Evolutionary conservation across 2,797 vertebrate genomes (phyloP), one percentile per base, ranked within the genome.

Genomic region (Harpagifer antarcticus): DNA sequence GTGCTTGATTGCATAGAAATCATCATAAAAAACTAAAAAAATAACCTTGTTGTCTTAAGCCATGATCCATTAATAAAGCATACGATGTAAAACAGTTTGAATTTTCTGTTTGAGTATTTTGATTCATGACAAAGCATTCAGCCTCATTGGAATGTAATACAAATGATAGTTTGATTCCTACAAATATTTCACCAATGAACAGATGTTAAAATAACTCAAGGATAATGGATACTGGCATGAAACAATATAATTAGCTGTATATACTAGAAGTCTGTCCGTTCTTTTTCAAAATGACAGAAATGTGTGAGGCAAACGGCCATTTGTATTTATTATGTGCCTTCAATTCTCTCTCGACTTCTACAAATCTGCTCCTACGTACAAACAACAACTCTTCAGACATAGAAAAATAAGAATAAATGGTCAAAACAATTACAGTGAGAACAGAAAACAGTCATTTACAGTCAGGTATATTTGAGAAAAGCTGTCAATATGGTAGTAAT

Each of bases 1-100:
- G 80, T 92, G 83, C 90, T 93, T 90, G 85, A 91, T 94, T 95
- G 90, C 91, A 95, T 94, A 94, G 88, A 92, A 92, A 92, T 91
- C 55, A 89, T 82, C 20, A 55, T 86, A 74, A 62, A 83, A 78
- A 55, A 60, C 52, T 52, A 20, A 37, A 60, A 60, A 49, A 54
- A 68, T 50, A 37, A 47, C 70, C 11, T 19, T 68, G 75, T 71
- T 88, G 83, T 81, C 77, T 76, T 52, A 84, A 85, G 67, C 70
- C 85, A 73, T 82, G 74, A 84, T 83, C 78, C 72, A 81, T 81
- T 88, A 83, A 88, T 88, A 91, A 84, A 91, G 78, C 68, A 80
- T 72, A 75, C 45, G 48, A 82, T 81, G 73, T 50, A 81, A 83
- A 76, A 78, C 68, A 17, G 53, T 87, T 82, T 43, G 5, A 79